phyloP scores from a whole-genome alignment of 2,888 invertebrate species.

The Lasioglossum calceatum region DNA sequence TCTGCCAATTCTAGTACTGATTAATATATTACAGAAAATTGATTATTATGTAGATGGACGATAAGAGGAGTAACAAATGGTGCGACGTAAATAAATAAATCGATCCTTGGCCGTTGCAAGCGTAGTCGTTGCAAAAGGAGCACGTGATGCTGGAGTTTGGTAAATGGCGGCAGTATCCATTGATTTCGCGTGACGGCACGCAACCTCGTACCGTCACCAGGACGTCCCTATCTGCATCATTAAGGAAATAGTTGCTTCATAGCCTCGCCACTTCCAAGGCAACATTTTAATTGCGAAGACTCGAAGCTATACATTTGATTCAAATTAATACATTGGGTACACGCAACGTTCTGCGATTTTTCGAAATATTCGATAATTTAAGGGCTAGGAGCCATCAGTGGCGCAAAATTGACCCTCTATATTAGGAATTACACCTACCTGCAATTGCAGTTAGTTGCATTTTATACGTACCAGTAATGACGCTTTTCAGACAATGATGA shows the following conservation, averaged over 20 bases:
- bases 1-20: not conserved
- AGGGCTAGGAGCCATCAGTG: slow-evolving; percentile 3
- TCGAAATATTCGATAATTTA: not conserved
- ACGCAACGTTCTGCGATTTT: not conserved
- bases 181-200: slow-evolving; percentile 69
- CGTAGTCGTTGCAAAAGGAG: slow-evolving; percentile 74
- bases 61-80: not conserved
- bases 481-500: slow-evolving; percentile 74
- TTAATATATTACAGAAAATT: not conserved
- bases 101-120: slow-evolving; percentile 70
- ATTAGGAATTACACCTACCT: not conserved
- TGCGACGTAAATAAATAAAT: slow-evolving; percentile 24
- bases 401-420: too few species aligned
- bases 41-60: not conserved
- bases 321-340: not conserved
- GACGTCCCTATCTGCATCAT: slow-evolving; percentile 73
- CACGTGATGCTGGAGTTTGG: slow-evolving; percentile 74
- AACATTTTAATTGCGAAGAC: slow-evolving; percentile 9
- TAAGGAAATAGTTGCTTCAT: slow-evolving; percentile 37
- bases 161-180: slow-evolving; percentile 73
- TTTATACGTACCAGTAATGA: slow-evolving; percentile 72
- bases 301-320: not conserved
- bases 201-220: slow-evolving; percentile 76
- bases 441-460: too few species aligned
- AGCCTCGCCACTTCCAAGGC: slow-evolving; percentile 25